Percentiles rank a stretch among this genome's conserved stretches.
Conservation (phyloP, 2,888 invertebrate genomes). For the Tuta absoluta region DNA sequence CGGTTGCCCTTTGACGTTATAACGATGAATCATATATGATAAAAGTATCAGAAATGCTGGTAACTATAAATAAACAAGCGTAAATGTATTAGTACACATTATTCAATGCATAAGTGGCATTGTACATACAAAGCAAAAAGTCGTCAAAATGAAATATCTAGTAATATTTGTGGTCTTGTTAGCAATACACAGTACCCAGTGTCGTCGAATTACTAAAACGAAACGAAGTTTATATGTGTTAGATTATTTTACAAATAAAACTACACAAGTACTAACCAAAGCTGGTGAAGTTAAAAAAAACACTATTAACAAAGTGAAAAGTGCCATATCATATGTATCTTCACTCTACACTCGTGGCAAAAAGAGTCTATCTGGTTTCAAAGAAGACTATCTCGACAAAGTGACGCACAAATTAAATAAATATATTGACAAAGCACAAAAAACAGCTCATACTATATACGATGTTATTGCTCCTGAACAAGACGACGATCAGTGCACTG, state of each 20-base stretch:
- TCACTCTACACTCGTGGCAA: neutral
- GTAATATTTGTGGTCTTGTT: neutral
- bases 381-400: neutral
- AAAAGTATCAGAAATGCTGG: neutral
- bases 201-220: neutral
- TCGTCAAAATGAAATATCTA: constrained; percentile 3
- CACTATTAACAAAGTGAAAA: neutral
- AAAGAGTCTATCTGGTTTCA: neutral
- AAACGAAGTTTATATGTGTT: neutral
- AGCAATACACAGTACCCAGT: neutral
- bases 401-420: constrained; percentile 50
- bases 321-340: constrained; percentile 1
- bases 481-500: constrained; percentile 46
- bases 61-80: neutral
- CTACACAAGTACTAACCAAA: neutral
- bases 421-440: constrained; percentile 52
- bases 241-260: neutral
- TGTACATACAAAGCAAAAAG: too few species aligned
- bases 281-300: neutral
- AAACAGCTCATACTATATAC: constrained; percentile 48
- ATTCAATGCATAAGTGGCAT: neutral
- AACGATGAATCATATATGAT: constrained; percentile 8
- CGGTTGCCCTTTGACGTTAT: constrained; percentile 10
- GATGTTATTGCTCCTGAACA: constrained; percentile 58
- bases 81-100: neutral